Evolutionary conservation across 2,797 vertebrate genomes (phyloP).

Genomic region (Gymnothorax javanicus): DNA sequence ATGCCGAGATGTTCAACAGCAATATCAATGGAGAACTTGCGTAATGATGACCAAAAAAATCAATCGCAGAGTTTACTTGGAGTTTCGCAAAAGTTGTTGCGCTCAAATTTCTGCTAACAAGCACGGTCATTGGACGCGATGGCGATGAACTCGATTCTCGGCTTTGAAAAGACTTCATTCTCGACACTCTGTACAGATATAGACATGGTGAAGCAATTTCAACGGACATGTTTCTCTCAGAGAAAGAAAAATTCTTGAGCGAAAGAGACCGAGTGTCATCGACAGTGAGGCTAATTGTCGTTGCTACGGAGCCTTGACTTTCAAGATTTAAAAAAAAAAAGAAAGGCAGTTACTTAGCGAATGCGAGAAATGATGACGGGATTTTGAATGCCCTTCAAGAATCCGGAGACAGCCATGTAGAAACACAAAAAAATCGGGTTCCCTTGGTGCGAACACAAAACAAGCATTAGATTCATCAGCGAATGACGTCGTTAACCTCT

Average conservation of each 20-base stretch:
- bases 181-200: neutral
- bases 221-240: neutral
- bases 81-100: neutral
- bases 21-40: neutral
- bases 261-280: neutral
- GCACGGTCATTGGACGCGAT: neutral
- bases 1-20: neutral
- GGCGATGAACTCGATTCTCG: neutral
- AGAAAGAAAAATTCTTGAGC: neutral
- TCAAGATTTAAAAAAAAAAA: neutral
- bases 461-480: conserved; percentile 17
- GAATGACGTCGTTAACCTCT: conserved; percentile 29
- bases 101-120: neutral
- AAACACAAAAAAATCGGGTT: neutral
- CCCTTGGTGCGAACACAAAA: conserved; percentile 13
- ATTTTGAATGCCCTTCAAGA: neutral
- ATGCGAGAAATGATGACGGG: neutral
- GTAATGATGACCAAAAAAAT: neutral
- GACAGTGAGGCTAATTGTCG: neutral
- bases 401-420: neutral
- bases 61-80: neutral
- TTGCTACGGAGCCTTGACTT: neutral
- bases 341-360: neutral
- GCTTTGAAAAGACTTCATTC: neutral
- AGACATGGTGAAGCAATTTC: neutral